phyloP scores from a whole-genome alignment of 2,113 vertebrate species.

The Pogona vitticeps region DNA sequence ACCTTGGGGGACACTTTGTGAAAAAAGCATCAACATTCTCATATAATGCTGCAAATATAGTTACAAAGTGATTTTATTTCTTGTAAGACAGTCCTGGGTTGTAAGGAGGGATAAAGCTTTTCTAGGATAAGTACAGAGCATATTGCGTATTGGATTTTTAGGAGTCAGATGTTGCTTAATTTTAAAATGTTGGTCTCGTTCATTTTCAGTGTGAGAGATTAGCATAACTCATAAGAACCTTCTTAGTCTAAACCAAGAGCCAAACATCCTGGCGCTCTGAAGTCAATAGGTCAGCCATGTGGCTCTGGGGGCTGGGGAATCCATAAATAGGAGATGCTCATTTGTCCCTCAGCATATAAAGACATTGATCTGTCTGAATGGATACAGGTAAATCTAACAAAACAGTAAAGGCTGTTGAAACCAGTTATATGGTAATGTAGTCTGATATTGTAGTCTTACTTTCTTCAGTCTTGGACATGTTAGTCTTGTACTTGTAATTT shows the following conservation, averaged over 20 bases:
- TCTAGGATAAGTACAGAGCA: background rate
- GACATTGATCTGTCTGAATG: background rate
- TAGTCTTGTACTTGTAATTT: too few species aligned
- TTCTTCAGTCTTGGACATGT: too few species aligned
- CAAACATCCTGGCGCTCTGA: background rate
- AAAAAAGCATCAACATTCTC: background rate
- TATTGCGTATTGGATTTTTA: background rate
- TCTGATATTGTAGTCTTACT: too few species aligned
- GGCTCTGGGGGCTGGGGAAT: background rate
- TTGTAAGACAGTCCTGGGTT: background rate
- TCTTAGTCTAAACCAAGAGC: background rate
- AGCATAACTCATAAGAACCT: background rate
- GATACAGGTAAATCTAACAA: background rate
- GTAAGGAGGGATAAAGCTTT: background rate
- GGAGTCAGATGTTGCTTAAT: background rate
- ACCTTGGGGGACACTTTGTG: background rate
- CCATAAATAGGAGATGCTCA: background rate
- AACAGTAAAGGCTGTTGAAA: too few species aligned
- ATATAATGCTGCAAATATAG: background rate
- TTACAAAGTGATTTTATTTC: background rate
- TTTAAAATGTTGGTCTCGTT: background rate
- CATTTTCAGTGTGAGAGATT: background rate
- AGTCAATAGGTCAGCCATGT: background rate
- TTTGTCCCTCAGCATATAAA: background rate
- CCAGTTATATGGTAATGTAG: too few species aligned